These are phyloP conservation scores for Anthoscopus minutus DNA, from an alignment of 2,113 vertebrate genomes.

Conservation along the genomic window DNA sequence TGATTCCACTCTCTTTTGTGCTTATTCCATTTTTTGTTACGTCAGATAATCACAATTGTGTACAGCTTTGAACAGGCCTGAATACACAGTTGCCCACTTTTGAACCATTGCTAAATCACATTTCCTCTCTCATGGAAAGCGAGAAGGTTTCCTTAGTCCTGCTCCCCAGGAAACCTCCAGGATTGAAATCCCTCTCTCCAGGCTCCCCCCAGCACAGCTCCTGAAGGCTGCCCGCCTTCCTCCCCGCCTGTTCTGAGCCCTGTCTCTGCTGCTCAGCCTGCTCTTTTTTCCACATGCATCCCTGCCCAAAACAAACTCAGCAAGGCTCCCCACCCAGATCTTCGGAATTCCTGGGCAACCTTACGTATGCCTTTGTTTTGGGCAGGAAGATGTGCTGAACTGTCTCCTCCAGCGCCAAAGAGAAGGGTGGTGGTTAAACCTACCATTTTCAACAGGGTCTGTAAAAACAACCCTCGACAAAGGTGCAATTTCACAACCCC, in stretches of 20 bases:
- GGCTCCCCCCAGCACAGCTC: not conserved
- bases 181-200: not conserved
- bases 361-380: conserved; percentile 42
- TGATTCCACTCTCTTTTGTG: not conserved
- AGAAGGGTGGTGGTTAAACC: not conserved
- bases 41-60: not conserved
- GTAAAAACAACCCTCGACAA: not conserved
- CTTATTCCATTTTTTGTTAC: not conserved
- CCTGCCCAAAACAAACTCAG: conserved; percentile 43
- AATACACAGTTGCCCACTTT: not conserved
- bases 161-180: fast-evolving
- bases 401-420: not conserved
- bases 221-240: not conserved
- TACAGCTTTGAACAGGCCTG: not conserved
- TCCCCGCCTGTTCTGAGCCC: not conserved
- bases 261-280: not conserved
- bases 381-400: conserved; percentile 41
- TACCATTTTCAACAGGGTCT: not conserved
- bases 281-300: not conserved
- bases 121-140: not conserved
- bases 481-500: not conserved
- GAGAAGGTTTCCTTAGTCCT: not conserved
- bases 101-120: not conserved
- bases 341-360: conserved; percentile 54
- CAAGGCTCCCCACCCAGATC: conserved; percentile 48